These are phyloP conservation scores for Diploscapter pachys DNA, from an alignment of 1,140 invertebrate genomes.

Conservation along the genomic window DNA sequence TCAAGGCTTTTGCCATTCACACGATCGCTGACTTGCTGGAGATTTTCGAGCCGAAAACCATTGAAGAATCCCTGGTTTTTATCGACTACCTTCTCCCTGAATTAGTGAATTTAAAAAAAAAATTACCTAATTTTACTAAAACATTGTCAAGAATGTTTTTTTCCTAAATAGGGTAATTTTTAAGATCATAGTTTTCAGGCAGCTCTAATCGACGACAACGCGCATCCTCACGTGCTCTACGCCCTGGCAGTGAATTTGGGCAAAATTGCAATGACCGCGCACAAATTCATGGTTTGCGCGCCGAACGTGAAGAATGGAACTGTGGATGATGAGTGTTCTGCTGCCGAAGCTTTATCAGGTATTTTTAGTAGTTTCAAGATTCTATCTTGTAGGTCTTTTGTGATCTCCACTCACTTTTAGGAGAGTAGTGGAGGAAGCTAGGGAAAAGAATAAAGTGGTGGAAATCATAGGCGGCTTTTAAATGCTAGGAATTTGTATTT, in stretches of 20 bases:
- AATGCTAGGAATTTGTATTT: too few species aligned
- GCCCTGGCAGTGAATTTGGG: conserved; percentile 21
- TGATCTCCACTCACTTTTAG: too few species aligned
- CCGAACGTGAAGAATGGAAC: too few species aligned
- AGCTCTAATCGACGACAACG: neutral
- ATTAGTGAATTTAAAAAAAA: conserved; percentile 34
- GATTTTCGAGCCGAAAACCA: conserved; percentile 37
- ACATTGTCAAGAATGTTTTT: too few species aligned
- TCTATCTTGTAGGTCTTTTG: too few species aligned
- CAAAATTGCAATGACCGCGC: conserved; percentile 13
- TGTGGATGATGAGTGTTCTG: too few species aligned
- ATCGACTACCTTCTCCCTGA: conserved; percentile 55
- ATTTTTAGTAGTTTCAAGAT: too few species aligned
- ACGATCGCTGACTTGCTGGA: conserved; percentile 45
- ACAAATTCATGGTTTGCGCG: conserved; percentile 1
- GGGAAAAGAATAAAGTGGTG: too few species aligned
- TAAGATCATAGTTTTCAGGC: conserved; percentile 17
- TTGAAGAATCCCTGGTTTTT: conserved; percentile 53
- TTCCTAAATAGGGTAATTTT: too few species aligned
- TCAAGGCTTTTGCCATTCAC: conserved; percentile 49
- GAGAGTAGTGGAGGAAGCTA: too few species aligned
- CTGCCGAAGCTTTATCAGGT: too few species aligned
- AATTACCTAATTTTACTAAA: neutral
- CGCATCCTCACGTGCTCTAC: conserved; percentile 13
- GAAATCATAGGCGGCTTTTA: too few species aligned